Base-by-base conservation (phyloP, 2,888 invertebrate species). In the Noctua fimbriata region DNA sequence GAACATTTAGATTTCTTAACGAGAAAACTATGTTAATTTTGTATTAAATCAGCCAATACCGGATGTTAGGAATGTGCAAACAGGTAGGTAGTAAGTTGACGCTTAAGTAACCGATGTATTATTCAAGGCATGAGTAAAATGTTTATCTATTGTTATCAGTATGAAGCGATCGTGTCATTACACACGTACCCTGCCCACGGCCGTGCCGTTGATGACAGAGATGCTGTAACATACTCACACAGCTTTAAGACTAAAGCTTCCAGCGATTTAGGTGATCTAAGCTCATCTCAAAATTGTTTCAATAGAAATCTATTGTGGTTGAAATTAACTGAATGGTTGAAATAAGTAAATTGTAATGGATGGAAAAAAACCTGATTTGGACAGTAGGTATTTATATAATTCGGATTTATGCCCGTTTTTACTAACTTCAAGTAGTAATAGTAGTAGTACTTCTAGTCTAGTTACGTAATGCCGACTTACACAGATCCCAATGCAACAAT, bases 71-170 rank as follows among this genome's bases (percentile, higher is more conserved):
- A 76, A 78, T 76, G 82, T 79, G 82, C 82, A 84, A 86, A 79
- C 74, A 80, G 75, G 73, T 83, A 81, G 41, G 78, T 76, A 85
- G 75, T 76, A 82, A 87, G 87, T 91, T 91, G 88, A 90, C 89
- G 91, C 89, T 89, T 88, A 88, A 90, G 89, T 81, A 88, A 87
- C 84, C 85, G 89, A 92, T 92, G 90, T 91, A 91, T 92, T 93
- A 94, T 95, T 94, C 95, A 88, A 92, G 91, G 89, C 93, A 91
- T 93, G 93, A 88, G 90, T 91, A 90, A 92, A 91, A 91, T 90
- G 92, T 93, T 94, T 94, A 95, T 95, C 94, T 95, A 93, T 94
- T 94, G 94, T 95, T 95, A 95, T 96, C 95, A 92, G 89, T 89
- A 90, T 89, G 90, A 90, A 92, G 91, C 90, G 91, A 95, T 96